phyloP scores from a whole-genome alignment of 1,140 invertebrate genomes.

The Portunus trituberculatus region DNA sequence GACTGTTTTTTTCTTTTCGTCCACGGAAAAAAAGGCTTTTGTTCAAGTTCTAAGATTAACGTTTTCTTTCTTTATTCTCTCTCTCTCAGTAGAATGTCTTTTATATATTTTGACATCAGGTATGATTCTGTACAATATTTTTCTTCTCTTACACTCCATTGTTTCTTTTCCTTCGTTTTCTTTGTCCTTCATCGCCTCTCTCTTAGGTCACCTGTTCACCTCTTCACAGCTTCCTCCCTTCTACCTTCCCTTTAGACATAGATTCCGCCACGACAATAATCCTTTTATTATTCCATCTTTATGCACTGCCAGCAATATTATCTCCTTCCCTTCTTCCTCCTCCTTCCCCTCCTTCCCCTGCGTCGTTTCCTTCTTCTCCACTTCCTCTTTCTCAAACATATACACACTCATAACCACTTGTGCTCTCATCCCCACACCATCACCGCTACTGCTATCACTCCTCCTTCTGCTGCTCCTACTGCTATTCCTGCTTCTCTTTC shows the following conservation, averaged over 20 bases:
- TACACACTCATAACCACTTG: background rate
- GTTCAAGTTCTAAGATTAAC: background rate
- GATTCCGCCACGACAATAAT: background rate
- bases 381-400: background rate
- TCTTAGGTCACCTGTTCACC: background rate
- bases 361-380: background rate
- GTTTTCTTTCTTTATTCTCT: background rate
- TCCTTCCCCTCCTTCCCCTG: too few species aligned
- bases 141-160: background rate
- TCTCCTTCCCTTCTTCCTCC: conserved; percentile 1
- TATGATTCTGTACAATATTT: background rate
- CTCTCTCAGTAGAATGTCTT: background rate
- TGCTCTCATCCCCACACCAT: background rate
- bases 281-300: conserved; percentile 15
- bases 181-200: background rate
- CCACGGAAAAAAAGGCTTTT: background rate
- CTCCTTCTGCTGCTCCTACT: background rate
- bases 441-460: background rate
- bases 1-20: background rate
- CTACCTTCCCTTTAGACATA: background rate
- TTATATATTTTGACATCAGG: background rate
- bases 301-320: background rate
- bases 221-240: background rate
- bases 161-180: background rate
- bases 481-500: background rate